These are phyloP conservation scores for Chaetorhynchus papuensis DNA, from an alignment of 2,113 vertebrate genomes.

Conservation along the genomic window DNA sequence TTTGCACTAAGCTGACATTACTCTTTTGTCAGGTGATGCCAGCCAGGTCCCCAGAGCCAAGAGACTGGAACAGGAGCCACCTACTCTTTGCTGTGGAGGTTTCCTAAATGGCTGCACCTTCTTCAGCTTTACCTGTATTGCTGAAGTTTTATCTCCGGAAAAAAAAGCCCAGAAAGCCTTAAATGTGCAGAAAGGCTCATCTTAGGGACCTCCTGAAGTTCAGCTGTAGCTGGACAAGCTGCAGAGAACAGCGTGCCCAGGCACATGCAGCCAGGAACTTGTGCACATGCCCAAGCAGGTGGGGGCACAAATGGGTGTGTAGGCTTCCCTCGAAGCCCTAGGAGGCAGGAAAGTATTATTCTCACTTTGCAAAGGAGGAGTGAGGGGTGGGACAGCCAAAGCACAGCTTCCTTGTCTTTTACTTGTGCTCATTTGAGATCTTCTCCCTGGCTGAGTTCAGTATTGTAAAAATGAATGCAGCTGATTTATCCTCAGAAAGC, in stretches of 20 bases:
- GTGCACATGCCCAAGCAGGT: accelerated
- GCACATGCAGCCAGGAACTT: accelerated
- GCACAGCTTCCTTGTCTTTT: background rate
- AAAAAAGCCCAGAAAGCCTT: background rate
- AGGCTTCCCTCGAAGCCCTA: background rate
- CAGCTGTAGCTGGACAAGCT: background rate
- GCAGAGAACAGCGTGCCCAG: accelerated
- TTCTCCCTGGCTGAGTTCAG: background rate
- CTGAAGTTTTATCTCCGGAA: background rate
- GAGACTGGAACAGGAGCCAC: background rate
- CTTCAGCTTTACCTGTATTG: background rate
- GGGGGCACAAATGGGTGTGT: accelerated
- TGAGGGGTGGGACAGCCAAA: background rate
- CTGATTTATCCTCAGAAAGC: background rate
- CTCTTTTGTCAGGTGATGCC: background rate
- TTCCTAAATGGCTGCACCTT: background rate
- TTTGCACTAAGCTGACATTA: background rate
- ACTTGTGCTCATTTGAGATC: background rate
- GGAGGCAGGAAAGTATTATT: background rate
- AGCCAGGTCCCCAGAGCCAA: background rate
- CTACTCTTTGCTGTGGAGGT: too few species aligned
- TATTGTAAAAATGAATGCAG: background rate
- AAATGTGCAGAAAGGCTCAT: background rate
- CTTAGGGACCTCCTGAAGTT: background rate
- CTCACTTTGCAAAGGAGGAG: background rate